Evolutionary conservation across 2,113 vertebrate species (phyloP), one percentile per base, ranked within the genome.

Genomic region (Lampris incognitus): DNA sequence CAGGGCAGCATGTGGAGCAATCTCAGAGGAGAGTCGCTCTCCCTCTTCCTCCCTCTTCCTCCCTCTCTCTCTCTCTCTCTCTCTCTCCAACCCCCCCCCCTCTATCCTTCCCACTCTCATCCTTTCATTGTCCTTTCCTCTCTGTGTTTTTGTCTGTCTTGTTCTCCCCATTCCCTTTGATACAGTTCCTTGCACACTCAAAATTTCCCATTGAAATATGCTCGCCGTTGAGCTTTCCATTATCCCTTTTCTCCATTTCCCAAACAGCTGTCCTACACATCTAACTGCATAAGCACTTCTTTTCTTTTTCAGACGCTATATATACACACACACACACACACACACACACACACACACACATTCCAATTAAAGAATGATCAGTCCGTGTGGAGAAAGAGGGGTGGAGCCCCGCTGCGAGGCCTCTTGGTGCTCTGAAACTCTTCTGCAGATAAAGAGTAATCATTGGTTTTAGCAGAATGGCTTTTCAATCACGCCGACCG

Each of bases 1-100:
- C 77, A 79, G 69, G 58, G 67, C 75, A 74, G 79, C 79, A 70
- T 85, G 81, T 78, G 39, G 73, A 82, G 77, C 71, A 83, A 87
- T 91, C 77, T 82, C 82, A 72, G 58, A 62, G 62, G 71, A 72
- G 61, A 59, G 41, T 76, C 1, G 24, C 73, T 87, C 69, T 64
- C 8, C 68, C 40, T 78, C 52, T 46, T 55, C 66, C 50, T 72
- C 72, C 77, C 65, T 62, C 74, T 72, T 64, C 64, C 62, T 50
- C 54, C 59, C 64, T 49, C 67, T 39, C 42, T 66, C 65, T 39
- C 76, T 85, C 69, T 37, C 52, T 74, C 42, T 60, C 63, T 72
- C 72, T 87, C 54, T 37, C 59, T 60, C 64, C 69, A 40, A n/a
- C 57, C 42, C 62, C 65, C 24, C 76, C 82, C 69, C 41, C 52